These are phyloP conservation scores for Sialis fuliginosa DNA, from an alignment of 2,888 invertebrate genomes.

Conservation along the genomic window DNA sequence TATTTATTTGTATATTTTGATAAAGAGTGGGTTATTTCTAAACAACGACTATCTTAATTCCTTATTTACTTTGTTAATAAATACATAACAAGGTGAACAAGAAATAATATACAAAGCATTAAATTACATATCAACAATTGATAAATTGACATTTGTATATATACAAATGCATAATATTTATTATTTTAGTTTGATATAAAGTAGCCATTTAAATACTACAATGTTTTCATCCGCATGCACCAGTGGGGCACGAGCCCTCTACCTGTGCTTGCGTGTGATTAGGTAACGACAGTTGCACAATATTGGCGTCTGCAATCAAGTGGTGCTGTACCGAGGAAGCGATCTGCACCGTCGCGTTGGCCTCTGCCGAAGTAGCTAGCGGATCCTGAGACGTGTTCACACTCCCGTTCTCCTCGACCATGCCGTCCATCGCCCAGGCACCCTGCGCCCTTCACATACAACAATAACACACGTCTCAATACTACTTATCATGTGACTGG, in stretches of 20 bases:
- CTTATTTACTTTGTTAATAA: no score
- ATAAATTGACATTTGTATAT: no score
- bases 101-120: no score
- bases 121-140: no score
- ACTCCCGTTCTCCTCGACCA: constrained; percentile 81
- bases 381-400: constrained; percentile 29
- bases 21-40: no score
- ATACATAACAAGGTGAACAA: no score
- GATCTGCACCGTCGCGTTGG: constrained; percentile 29
- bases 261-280: constrained; percentile 47
- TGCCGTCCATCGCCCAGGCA: constrained; percentile 64
- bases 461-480: constrained; percentile 22
- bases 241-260: constrained; percentile 16
- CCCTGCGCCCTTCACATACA: constrained; percentile 43
- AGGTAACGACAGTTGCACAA: constrained; percentile 72
- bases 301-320: constrained; percentile 46
- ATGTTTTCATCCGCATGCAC: constrained; percentile 13
- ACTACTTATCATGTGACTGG: constrained; percentile 1
- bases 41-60: no score
- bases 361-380: constrained; percentile 33
- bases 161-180: no score
- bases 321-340: constrained; percentile 39
- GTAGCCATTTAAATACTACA: no score
- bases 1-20: no score
- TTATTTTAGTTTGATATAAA: no score